Conservation (phyloP, 2,113 vertebrate genomes). For the Ageneiosus marmoratus region DNA sequence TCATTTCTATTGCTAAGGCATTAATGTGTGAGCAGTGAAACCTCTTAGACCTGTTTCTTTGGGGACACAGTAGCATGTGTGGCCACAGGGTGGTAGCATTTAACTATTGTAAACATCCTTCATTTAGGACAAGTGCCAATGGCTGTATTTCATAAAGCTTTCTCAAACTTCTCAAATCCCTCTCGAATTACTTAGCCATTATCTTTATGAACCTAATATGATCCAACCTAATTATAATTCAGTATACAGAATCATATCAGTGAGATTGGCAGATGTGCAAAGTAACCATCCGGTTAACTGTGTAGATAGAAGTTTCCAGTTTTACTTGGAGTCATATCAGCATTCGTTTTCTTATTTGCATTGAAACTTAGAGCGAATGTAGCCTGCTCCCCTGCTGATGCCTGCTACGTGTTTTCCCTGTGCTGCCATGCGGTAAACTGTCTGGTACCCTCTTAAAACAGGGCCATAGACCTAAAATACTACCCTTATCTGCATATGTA, state of each 20-base stretch:
- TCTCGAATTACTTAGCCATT: background rate
- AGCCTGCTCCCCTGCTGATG: slow-evolving; percentile 39
- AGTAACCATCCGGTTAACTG: background rate
- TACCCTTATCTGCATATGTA: slow-evolving; percentile 79
- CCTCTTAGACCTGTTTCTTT: background rate
- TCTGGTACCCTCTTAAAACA: slow-evolving; percentile 57
- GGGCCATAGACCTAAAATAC: slow-evolving; percentile 68
- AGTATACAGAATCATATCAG: background rate
- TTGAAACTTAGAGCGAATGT: slow-evolving; percentile 38
- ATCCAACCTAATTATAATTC: background rate
- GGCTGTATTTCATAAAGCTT: slow-evolving; percentile 1
- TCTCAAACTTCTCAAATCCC: background rate
- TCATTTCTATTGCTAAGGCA: background rate
- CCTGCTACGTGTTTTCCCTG: slow-evolving; percentile 45
- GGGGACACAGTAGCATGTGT: slow-evolving; percentile 20
- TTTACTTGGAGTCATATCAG: slow-evolving; percentile 11
- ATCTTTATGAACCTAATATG: background rate
- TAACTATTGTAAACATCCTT: slow-evolving; percentile 2
- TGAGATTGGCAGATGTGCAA: background rate
- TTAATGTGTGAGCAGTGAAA: background rate
- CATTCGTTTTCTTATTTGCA: slow-evolving; percentile 29
- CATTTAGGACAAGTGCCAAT: background rate
- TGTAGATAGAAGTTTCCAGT: slow-evolving; percentile 20
- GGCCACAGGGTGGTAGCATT: slow-evolving; percentile 43
- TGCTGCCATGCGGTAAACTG: slow-evolving; percentile 49